Base-by-base conservation (phyloP, 2,113 vertebrate genomes). In the Toxotes jaculatrix region DNA sequence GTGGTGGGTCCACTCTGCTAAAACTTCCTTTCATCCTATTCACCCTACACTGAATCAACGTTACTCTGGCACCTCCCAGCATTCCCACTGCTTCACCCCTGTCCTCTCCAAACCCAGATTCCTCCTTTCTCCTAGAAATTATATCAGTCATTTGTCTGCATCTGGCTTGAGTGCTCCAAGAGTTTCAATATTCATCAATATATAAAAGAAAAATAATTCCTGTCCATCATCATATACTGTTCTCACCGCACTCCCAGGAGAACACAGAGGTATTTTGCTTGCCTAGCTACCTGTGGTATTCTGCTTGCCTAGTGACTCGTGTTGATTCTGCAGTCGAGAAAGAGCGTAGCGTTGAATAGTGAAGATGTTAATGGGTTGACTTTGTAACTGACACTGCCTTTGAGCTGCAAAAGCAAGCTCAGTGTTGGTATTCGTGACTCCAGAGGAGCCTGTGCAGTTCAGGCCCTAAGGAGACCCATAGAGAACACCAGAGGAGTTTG, bases 351-450 rank as follows among this genome's bases (percentile, higher is more conserved):
- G 32, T 76, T 78, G 85, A 91, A 85, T 61, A 72, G 91, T 82
- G 80, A 89, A 83, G 91, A 89, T 90, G 84, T 91, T 91, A 93
- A 93, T 92, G 85, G 85, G 84, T 92, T 92, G 91, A 92, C 88
- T 92, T 91, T 91, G 92, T 94, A 93, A 95, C 84, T 57, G 80
- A 92, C 80, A 76, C 91, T 84, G 72, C 66, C 84, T 83, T 80
- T 80, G 83, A 87, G 90, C 85, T 57, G 83, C 79, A 62, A 67
- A 74, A 86, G 69, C 5, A n/a, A 80, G 74, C 71, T 75, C 79
- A 36, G 53, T 51, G 87, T 82, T 82, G 66, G 76, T 80, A 82
- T 91, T 90, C 83, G 79, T 88, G 88, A 87, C 79, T 85, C 85
- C 83, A 57, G 80, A 79, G 74, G 23, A 82, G 67, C 68, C 68